Evolutionary conservation across 2,888 invertebrate species (phyloP), one percentile per base, ranked within the genome.

Genomic region (Rotaria magnacalcarata): DNA sequence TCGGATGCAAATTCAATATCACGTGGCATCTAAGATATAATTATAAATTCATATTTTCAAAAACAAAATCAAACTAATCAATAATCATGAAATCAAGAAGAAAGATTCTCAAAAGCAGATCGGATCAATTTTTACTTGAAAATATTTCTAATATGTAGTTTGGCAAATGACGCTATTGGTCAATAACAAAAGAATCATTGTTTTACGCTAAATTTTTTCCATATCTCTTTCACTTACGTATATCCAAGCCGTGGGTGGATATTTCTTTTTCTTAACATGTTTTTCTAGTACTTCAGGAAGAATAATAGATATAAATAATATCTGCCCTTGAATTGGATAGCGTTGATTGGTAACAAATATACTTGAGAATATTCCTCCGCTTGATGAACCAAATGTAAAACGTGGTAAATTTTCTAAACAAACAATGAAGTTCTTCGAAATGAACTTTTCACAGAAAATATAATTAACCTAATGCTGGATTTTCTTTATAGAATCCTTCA

Each of bases 371-470:
- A 80, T 80, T 24, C 80, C 80, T 5, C 80, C 80, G 47, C 47
- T 47, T 19, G 80, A 80, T 47, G 80, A 24, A n/a, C 80, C 80
- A 47, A 80, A 80, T 47, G 80, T 80, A 47, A 47, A 80, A n/a
- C 43, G 80, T 47, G 80, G 80, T n/a, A 80, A n/a, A 24, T 24
- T 14, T 24, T 43, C 80, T 80, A 19, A 80, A 80, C 24, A n/a
- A 43, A 24, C 21, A 80, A 47, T 41, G 19, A 67, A 67, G 19
- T 34, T 4, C 34, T 14, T 14, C 1, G 2, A 50, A 5, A 14
- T 6, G 21, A 54, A 19, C 21, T 27, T 8, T 47, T 47, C 4
- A 52, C 11, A 52, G 3, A 27, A 67, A 67, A 67, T 16, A n/a
- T 1, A n/a, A 19, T n/a, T 47, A 0, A 80, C 80, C 47, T 80